phyloP scores from a whole-genome alignment of 2,888 invertebrate genomes.

The Plutella xylostella region DNA sequence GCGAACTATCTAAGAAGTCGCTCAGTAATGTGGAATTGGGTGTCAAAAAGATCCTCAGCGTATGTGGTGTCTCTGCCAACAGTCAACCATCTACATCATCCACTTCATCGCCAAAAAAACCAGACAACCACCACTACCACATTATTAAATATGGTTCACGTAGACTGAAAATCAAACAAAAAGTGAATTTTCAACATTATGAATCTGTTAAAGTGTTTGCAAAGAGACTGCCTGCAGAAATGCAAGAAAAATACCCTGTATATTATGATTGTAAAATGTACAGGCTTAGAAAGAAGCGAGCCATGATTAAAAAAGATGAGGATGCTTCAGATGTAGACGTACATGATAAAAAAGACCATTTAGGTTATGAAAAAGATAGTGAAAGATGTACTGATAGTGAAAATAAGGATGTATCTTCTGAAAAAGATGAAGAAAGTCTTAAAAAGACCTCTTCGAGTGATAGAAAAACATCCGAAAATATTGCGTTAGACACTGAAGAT shows the following conservation, averaged over 20 bases:
- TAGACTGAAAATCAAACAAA: slow-evolving; percentile 39
- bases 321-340: not conserved
- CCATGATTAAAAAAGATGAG: not conserved
- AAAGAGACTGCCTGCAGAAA: slow-evolving; percentile 29
- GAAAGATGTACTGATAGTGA: not conserved
- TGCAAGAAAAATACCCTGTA: slow-evolving; percentile 46
- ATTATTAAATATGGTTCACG: slow-evolving; percentile 35
- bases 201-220: slow-evolving; percentile 42
- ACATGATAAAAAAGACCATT: not conserved
- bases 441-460: not conserved
- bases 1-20: slow-evolving; percentile 58
- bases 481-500: not conserved
- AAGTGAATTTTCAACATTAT: slow-evolving; percentile 42
- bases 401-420: not conserved
- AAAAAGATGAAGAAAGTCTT: not conserved
- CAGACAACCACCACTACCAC: slow-evolving; percentile 22
- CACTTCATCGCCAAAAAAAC: not conserved
- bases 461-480: not conserved
- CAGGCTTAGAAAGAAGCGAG: slow-evolving; percentile 20
- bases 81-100: not conserved
- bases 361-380: not conserved
- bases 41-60: slow-evolving; percentile 35
- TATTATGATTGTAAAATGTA: slow-evolving; percentile 47
- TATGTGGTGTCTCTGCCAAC: not conserved
- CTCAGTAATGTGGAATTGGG: slow-evolving; percentile 52